Percentiles rank a stretch among this genome's conserved stretches.
Evolutionary conservation across 64 coral and sea anemone species (phyloP).

Genomic region (Astreopora myriophthalma): DNA sequence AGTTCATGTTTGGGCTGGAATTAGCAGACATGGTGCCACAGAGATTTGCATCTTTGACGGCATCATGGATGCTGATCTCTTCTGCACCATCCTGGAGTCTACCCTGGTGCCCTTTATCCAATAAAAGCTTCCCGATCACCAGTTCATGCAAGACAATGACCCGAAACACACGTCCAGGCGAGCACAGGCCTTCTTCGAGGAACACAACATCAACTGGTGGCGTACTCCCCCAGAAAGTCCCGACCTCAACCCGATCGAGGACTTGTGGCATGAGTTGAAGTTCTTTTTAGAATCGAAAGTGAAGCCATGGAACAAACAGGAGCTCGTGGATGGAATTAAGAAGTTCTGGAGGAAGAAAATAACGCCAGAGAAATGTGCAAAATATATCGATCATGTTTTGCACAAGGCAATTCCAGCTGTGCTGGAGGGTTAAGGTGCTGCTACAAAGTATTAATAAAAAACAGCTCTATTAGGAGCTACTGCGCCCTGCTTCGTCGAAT

Average conservation of each 20-base stretch:
- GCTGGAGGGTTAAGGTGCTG: background rate
- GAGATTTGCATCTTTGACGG: no score
- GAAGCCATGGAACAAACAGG: slow-evolving; percentile 7
- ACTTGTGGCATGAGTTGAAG: slow-evolving; percentile 26
- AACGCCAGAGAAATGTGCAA: background rate
- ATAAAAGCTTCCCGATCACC: background rate
- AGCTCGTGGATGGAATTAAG: slow-evolving; percentile 27
- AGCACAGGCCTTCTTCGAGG: background rate
- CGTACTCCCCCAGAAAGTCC: background rate
- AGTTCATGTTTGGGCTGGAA: background rate
- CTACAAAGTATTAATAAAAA: slow-evolving; percentile 14
- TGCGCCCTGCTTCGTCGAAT: background rate
- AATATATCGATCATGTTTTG: slow-evolving; percentile 9
- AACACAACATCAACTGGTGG: slow-evolving; percentile 18
- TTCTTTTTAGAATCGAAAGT: background rate
- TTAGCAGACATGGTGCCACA: background rate
- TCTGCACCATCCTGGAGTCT: background rate
- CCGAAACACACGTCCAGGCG: background rate
- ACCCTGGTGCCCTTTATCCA: slow-evolving; percentile 12
- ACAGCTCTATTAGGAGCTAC: background rate
- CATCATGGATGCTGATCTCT: background rate
- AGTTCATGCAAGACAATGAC: background rate
- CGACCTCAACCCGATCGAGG: background rate
- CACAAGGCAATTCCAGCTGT: background rate
- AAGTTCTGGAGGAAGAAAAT: slow-evolving; percentile 13